Evolutionary conservation across 1,140 invertebrate genomes (phyloP), one percentile per base, ranked within the genome.

Genomic region (Laodelphax striatellus): DNA sequence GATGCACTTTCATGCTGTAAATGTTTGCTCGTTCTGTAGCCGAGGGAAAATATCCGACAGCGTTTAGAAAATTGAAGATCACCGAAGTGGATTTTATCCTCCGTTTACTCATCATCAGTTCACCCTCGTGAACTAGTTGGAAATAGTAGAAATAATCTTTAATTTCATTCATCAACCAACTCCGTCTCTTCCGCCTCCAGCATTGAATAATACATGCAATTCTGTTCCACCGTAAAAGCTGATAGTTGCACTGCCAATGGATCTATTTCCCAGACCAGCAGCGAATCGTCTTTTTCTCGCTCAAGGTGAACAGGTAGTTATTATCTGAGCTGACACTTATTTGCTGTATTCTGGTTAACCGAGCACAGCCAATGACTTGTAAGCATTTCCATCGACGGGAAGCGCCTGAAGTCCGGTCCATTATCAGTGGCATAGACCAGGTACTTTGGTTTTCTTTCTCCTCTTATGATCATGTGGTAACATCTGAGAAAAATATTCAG

Each of bases 31-130:
- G 9, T 70, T 79, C 76, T 67, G 78, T 71, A 65, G 78, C 76
- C 22, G 76, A 72, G 41, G 76, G 76, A 63, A 76, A 79, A 66
- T 71, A 78, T 50, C 77, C 77, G 65, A 77, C 70, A 42, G 75
- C 74, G 54, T 76, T 65, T 70, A 77, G 71, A 0, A 79, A 70
- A 63, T 70, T 71, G 42, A 28, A 79, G 72, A 63, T 78, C 74
- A 46, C 67, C 67, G 10, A 78, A 55, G 11, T 69, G 65, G 38
- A 79, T 75, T 28, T 66, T 64, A 1, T 67, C 16, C 13, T 42
- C 41, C 31, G 31, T 19, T 57, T 31, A 65, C 11, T 75, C 69
- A 24, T 68, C 55, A 41, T 74, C 64, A 21, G 65, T 69, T 22
- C 72, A 21, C 74, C 74, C 68, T 76, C 73, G 62, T 75, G 75